Conservation (phyloP, 2,113 vertebrate species). For the Irena cyanogastra region DNA sequence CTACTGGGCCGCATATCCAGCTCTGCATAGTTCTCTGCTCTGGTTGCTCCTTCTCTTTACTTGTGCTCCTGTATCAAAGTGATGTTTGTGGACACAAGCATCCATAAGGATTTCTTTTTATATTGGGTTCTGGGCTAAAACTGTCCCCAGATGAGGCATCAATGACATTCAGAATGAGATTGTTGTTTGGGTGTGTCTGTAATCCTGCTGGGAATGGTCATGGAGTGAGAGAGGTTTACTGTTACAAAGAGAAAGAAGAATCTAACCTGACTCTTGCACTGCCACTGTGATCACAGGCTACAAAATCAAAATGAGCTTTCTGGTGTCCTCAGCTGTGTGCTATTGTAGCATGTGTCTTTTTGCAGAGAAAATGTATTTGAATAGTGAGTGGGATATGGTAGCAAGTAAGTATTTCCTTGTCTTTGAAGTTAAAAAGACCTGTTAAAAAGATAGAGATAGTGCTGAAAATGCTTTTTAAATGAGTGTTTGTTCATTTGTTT, state of each 20-base stretch:
- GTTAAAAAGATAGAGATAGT: not conserved
- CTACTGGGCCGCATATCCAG: not conserved
- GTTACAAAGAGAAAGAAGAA: not conserved
- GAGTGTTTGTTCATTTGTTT: not conserved
- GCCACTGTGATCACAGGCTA: not conserved
- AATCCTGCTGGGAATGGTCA: not conserved
- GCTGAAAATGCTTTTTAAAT: not conserved
- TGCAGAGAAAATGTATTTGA: not conserved
- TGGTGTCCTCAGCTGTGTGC: not conserved
- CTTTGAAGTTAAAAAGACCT: not conserved
- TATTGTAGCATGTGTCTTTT: not conserved
- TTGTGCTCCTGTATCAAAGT: not conserved
- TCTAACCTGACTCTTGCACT: not conserved
- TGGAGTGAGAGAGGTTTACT: not conserved
- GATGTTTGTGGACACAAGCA: not conserved
- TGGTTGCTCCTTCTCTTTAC: not conserved
- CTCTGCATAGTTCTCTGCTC: not conserved
- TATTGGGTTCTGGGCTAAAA: not conserved
- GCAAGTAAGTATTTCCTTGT: not conserved
- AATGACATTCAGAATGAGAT: not conserved
- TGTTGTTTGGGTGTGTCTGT: not conserved
- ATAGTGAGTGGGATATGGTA: not conserved
- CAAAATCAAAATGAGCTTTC: not conserved
- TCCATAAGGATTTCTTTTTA: not conserved
- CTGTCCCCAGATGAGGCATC: not conserved